Evolutionary conservation across 2,888 invertebrate species (phyloP), one percentile per base, ranked within the genome.

Genomic region (Leptinotarsa peninsularis): DNA sequence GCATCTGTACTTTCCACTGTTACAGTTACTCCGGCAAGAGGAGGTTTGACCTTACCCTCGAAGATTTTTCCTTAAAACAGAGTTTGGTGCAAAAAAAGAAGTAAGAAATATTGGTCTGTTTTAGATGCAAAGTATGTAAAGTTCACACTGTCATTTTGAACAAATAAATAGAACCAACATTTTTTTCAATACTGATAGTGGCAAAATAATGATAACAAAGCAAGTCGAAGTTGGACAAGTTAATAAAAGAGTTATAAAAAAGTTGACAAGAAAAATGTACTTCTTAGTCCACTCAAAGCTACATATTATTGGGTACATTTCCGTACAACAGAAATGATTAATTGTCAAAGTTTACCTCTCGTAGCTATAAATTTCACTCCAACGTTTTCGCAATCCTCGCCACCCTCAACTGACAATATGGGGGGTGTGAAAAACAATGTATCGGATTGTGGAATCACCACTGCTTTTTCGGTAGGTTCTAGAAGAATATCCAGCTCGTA

Each of bases 351-450:
- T n/a, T 71, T 69, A 79, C 90, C 90, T 76, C 83, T 82, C 15
- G 84, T 83, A 21, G 89, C 85, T 76, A 90, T 89, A n/a, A 87
- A 86, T 76, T 84, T 82, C 27, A 93, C 91, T 4, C 93, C 92
- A 76, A 91, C 89, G 80, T 92, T 89, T 79, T 91, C 90, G 86
- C 96, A 96, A 81, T 93, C 93, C 70, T 91, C 90, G 5, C 91
- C 89, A 0, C 94, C 93, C 2, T 91, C 90, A 54, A 94, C 87
- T 72, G 91, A 90, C 71, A 91, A 88, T 49, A 90, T 89, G 3
- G 90, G 88, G 2, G 94, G 93, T 75, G 90, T 90, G 86, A 96
- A 95, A 79, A 96, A 90, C 80, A 96, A 90, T 71, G 92, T 88
- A 71, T 92, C 91, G 0, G 96, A 96, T 73, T 91, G 88, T 0